Base-by-base conservation (phyloP, 2,113 vertebrate genomes). In the Smithornis capensis region DNA sequence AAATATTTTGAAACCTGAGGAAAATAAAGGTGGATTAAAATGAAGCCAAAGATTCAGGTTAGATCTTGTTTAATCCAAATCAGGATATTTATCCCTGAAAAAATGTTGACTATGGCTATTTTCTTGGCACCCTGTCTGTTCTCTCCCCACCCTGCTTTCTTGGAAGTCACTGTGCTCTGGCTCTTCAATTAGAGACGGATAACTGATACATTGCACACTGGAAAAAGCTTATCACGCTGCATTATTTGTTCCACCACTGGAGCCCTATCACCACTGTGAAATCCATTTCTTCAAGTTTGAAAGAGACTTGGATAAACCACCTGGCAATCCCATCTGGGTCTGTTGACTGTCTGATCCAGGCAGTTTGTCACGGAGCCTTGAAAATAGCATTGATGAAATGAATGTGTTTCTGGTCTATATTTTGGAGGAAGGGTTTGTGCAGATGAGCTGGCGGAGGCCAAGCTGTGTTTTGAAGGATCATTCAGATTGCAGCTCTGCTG, bases 141-240 rank as follows among this genome's bases (percentile, higher is more conserved):
- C 65, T 53, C 27, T 94, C 87, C 49, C 57, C 77, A 79, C 62
- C 65, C 95, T 73, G 24, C 62, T 89, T 96, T 95, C 93, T 87
- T 94, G 96, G 96, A 94, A 97, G 59, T 65, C 67, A 42, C 65
- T 80, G 53, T 73, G 81, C 81, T 91, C 91, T 95, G 96, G 87
- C 78, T 73, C 74, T 76, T 83, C 87, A 76, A 50, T 95, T 89
- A 92, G 74, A 76, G 57, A 87, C 0, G 12, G 81, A 91, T 90
- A 96, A 96, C 85, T 87, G 74, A 89, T 53, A 78, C 42, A 74
- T 62, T 95, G 89, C 96, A 94, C 86, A 81, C 88, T 94, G 95
- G 95, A 95, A 96, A 95, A 95, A 92, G 53, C 87, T 91, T 95
- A 94, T 95, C 94, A 95, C 0, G 0, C 84, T 65, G 45, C 78